Evolutionary conservation across 2,888 invertebrate genomes (phyloP), one percentile per base, ranked within the genome.

Genomic region (Heliconius sara): DNA sequence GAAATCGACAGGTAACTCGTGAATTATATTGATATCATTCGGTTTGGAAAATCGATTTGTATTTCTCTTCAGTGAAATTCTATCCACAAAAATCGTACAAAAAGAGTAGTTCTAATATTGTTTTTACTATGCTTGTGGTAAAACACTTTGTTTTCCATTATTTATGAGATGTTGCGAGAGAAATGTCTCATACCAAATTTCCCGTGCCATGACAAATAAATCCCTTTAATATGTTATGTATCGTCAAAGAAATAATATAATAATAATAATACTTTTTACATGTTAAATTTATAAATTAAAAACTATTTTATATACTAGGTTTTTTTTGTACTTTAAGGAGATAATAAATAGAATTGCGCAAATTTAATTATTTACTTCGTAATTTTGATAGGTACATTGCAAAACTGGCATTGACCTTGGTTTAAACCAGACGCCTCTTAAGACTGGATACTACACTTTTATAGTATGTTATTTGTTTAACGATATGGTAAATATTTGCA

Each of bases 401-500:
- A 73, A 79, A 66, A 72, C 71, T 72, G 79, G 30, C 72, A 78
- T 63, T 79, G 78, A 82, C 81, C 82, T 82, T 82, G 79, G 68
- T 39, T 27, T 47, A 22, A 66, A 43, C 63, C 80, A 82, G 80
- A 77, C 79, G 75, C 70, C 73, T 43, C 77, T 78, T 73, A 57
- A 57, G 66, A 77, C 76, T 75, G 60, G 52, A 63, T 79, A 79
- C 66, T 60, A 39, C 68, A 65, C 43, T 63, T 78, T 78, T 78
- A 81, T 73, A 60, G 78, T 74, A 70, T 74, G 76, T 78, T 68
- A 47, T 66, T 60, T 70, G 80, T 82, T 80, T 80, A 66, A 72
- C 73, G 76, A 70, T 76, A 76, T 60, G 60, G 39, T 80, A 82
- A 82, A 80, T 52, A 78, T 80, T 80, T 78, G 30, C 43, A 60